Percentiles rank a stretch among this genome's conserved stretches.
phyloP scores from a whole-genome alignment of 2,888 invertebrate species.

The Machimus rusticus region DNA sequence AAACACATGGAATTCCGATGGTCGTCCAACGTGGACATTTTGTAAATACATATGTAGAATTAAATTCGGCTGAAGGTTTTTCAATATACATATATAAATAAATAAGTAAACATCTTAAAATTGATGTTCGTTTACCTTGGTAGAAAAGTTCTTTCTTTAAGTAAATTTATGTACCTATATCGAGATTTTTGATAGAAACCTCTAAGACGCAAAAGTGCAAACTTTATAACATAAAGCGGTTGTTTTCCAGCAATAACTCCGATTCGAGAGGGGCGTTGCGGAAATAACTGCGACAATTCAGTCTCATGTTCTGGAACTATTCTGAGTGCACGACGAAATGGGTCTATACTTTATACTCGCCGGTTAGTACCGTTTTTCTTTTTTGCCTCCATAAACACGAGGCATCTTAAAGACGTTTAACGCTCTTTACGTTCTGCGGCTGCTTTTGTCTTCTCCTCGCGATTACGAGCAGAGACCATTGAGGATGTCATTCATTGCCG shows the following conservation, averaged over 20 bases:
- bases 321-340: neutral
- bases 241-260: neutral
- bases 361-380: constrained; percentile 20
- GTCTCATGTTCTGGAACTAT: neutral
- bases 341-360: neutral
- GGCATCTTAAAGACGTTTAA: constrained; percentile 31
- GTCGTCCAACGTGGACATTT: neutral
- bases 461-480: neutral
- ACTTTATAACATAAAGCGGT: neutral
- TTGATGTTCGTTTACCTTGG: no score
- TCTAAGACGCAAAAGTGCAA: neutral
- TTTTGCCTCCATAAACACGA: constrained; percentile 30
- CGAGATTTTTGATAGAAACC: no score
- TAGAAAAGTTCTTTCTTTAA: no score
- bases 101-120: no score
- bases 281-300: neutral
- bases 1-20: neutral
- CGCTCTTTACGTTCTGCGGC: constrained; percentile 27
- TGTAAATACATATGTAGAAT: neutral
- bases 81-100: no score
- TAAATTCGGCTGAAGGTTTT: neutral
- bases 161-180: no score
- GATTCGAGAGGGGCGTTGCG: neutral
- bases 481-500: neutral
- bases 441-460: constrained; percentile 6